Base-by-base conservation (phyloP, 2,888 invertebrate genomes). In the Tetanocera ferruginea region DNA sequence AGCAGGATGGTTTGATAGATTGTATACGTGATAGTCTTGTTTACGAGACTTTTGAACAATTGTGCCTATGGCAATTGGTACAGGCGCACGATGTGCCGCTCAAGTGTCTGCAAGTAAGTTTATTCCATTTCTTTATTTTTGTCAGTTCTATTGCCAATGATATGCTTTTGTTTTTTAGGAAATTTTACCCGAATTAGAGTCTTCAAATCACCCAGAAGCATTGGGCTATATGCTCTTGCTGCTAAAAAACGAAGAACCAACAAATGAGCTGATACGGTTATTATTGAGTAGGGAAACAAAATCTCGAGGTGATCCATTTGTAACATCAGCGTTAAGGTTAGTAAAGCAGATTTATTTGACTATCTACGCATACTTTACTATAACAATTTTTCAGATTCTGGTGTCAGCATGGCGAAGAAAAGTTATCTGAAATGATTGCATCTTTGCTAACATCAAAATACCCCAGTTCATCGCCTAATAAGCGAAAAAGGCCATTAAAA, bases 41-140 rank as follows among this genome's bases (percentile, higher is more conserved):
- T 77, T 99, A 98, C 97, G 98, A 99, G 90, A 98, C 98, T 2
- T 96, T 98, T 84, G 98, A 99, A 89, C 99, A 99, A 90, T 95
- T 96, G 88, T 98, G 97, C 89, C 92, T 99, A 66, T 99, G 99
- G 99, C 98, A 98, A 90, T 92, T 99, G 78, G 93, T 98, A 70
- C 94, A 95, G 82, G 98, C 98, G 60, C 98, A 98, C 88, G 96
- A 97, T 88, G 95, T 98, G 87, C 95, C 97, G 75, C 93, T 97
- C n/a, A 97, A 97, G 86, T 94, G 95, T 87, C 94, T 98, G 81
- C 90, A 90, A 87, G 90, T 90, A 79, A 78, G 79, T 78, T 62
- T 2, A 25, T 34, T 14, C 11, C 51, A 23, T n/a, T 31, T 34
- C 25, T 23, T 62, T 8, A 28, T 69, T 31, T 11, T 2, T n/a